These are phyloP conservation scores for Scaptomyza parva DNA, from an alignment of 2,888 invertebrate species.

Conservation along the genomic window DNA sequence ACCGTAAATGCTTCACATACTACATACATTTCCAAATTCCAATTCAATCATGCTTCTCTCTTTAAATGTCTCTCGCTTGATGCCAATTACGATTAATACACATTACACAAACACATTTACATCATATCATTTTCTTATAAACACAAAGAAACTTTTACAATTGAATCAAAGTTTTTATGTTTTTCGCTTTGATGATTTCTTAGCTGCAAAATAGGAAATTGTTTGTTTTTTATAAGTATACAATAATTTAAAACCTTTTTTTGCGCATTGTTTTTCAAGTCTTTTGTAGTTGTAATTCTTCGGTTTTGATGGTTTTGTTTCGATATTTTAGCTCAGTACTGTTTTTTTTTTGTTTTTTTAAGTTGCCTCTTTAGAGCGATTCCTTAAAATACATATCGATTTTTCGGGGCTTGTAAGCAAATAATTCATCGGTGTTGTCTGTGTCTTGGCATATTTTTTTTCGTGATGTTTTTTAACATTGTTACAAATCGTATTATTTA, in stretches of 20 bases:
- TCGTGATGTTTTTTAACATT: conserved; percentile 50
- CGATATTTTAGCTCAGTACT: conserved; percentile 48
- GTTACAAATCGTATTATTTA: conserved; percentile 61
- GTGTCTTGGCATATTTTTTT: conserved; percentile 42
- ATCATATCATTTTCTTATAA: conserved; percentile 16
- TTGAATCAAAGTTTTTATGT: conserved; percentile 32
- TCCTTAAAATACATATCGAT: neutral
- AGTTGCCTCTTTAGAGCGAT: conserved; percentile 19
- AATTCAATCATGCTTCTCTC: conserved; percentile 38
- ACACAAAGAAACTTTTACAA: conserved; percentile 29
- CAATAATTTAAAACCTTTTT: conserved; percentile 28
- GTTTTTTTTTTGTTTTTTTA: conserved; percentile 8
- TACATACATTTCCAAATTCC: conserved; percentile 46
- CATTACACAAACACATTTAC: conserved; percentile 59
- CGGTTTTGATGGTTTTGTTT: conserved; percentile 31
- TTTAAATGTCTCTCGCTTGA: conserved; percentile 13
- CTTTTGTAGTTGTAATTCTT: conserved; percentile 45
- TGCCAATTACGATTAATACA: conserved; percentile 56
- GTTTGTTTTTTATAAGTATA: conserved; percentile 4
- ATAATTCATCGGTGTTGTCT: conserved; percentile 31
- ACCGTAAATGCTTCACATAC: conserved; percentile 64
- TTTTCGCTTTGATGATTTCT: conserved; percentile 24
- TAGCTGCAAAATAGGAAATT: conserved; percentile 63
- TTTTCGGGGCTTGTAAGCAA: conserved; percentile 3
- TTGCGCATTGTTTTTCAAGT: conserved; percentile 63